phyloP scores from a whole-genome alignment of 2,797 vertebrate genomes.

The Holocentrus rufus region DNA sequence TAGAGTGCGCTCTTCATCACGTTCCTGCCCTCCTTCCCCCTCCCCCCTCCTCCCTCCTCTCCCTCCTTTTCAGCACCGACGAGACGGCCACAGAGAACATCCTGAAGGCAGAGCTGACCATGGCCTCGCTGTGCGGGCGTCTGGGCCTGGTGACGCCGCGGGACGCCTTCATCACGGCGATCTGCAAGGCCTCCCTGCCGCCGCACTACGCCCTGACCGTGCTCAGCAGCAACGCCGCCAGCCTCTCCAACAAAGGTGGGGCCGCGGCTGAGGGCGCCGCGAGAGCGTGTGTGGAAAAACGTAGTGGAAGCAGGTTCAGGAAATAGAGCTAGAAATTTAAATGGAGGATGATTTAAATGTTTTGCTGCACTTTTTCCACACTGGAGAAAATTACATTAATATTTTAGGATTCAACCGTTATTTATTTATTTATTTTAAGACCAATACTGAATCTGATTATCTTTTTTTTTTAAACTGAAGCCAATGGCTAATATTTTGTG shows the following conservation, averaged over 20 bases:
- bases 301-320: neutral
- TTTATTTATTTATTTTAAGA: no score
- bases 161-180: slow-evolving; percentile 98
- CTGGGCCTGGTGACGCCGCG: slow-evolving; percentile 95
- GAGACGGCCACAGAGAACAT: slow-evolving; percentile 98
- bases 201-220: slow-evolving; percentile 97
- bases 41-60: neutral
- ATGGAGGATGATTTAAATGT: no score
- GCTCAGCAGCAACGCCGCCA: slow-evolving; percentile 87
- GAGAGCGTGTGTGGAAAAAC: neutral
- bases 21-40: neutral
- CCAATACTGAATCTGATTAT: no score
- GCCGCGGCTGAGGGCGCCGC: neutral
- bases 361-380: no score
- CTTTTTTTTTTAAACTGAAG: no score
- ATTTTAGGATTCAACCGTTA: no score
- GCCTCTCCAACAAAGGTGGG: slow-evolving; percentile 90
- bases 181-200: slow-evolving; percentile 98
- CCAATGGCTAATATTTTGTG: no score
- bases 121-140: slow-evolving; percentile 95
- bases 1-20: neutral
- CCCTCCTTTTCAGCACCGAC: slow-evolving; percentile 86
- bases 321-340: no score
- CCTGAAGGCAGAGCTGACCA: slow-evolving; percentile 95
- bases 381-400: no score